Conservation (phyloP, 35 echinoderm and acorn worm genomes). For the Lytechinus pictus region DNA sequence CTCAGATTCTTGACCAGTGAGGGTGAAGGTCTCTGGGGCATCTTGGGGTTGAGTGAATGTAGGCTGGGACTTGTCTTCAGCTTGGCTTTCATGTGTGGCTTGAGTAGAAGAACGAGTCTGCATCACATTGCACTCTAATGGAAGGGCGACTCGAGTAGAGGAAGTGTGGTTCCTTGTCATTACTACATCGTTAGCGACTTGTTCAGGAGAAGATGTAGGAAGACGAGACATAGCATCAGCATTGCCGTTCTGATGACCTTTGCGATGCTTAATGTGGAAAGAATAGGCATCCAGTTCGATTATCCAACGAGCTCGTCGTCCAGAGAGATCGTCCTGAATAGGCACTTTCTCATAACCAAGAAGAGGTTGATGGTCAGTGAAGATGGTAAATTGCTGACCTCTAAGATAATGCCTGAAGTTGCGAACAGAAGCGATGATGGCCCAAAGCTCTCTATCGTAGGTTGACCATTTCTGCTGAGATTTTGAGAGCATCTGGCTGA, state of each 20-base stretch:
- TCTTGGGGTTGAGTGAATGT: too few relatives aligned
- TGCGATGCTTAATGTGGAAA: constrained; percentile 53
- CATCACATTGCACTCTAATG: neutral
- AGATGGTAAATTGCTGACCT: constrained; percentile 49
- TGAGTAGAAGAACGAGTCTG: neutral
- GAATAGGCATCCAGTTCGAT: constrained; percentile 50
- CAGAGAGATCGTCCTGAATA: constrained; percentile 46
- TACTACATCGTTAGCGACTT: too few relatives aligned
- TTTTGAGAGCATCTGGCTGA: constrained; percentile 58
- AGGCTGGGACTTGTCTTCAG: neutral
- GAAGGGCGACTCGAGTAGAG: too few relatives aligned
- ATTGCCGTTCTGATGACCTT: constrained; percentile 28
- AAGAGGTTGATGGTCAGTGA: constrained; percentile 72
- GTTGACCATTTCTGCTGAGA: constrained; percentile 58
- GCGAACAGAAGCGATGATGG: constrained; percentile 66
- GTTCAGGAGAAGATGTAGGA: neutral
- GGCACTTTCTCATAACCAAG: constrained; percentile 14
- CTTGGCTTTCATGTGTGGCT: neutral
- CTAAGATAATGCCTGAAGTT: constrained; percentile 76
- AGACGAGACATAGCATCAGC: constrained; percentile 28
- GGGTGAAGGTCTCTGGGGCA: neutral
- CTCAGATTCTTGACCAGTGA: neutral
- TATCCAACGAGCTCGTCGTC: constrained; percentile 54
- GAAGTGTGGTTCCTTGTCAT: too few relatives aligned
- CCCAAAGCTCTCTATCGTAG: constrained; percentile 67